Base-by-base conservation (phyloP, 2,113 vertebrate genomes). In the Dromaius novaehollandiae region DNA sequence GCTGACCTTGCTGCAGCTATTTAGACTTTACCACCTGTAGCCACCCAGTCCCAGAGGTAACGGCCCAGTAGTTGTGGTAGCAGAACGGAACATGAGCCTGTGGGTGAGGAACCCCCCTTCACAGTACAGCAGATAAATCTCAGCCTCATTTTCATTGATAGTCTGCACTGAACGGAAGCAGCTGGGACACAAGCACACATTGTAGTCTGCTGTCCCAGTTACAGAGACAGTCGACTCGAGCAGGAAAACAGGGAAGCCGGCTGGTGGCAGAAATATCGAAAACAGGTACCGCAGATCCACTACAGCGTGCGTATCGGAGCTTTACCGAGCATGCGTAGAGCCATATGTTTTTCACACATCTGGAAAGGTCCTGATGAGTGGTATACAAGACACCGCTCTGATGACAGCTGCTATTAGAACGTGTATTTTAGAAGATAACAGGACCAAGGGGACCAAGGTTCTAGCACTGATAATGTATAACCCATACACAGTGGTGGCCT, bases 1-100 rank as follows among this genome's bases (percentile, higher is more conserved):
- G 17, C 69, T 83, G 24, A 64, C 22, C 68, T 60, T 76, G 74
- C 88, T 24, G 56, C 76, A 46, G 80, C 70, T 42, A 24, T 2
- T 36, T 4, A 36, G 56, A 56, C 79, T 48, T 22, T 26, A 51
- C 83, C 76, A 73, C 65, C 75, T 32, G 70, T 19, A 86, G 46
- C 58, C 63, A 18, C 1, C 0, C 0, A 30, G 34, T 14, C 26
- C 58, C 80, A 26, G 53, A 18, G 56, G 25, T 12, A 8, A 0
- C 19, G 20, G 82, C 55, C 30, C 82, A 26, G 61, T 2, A 30
- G 46, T 7, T 53, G n/a, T 8, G 56, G 46, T 40, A 61, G 71
- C 75, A 82, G 66, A 15, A 68, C 44, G 56, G 8, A 32, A 25
- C 26, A 36, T 26, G 34, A 34, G 22, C 15, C 75, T 32, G 68